Percentiles rank a stretch among this genome's conserved stretches.
Evolutionary conservation across 2,888 invertebrate species (phyloP).

Genomic region (Trachelus stipa): DNA sequence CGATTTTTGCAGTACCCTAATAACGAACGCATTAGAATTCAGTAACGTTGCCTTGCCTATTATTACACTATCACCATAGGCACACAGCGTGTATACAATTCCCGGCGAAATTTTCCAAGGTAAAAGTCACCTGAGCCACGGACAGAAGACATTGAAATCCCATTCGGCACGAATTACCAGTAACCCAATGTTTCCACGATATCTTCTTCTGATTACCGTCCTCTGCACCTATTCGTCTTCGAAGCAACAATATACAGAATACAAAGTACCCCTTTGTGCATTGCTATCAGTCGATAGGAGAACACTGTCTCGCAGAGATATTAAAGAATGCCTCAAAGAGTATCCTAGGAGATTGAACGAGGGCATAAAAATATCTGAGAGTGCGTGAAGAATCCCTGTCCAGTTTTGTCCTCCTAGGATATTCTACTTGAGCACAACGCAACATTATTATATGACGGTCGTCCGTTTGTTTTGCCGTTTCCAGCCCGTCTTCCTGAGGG

Average conservation of each 20-base stretch:
- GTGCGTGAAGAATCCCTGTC: not conserved
- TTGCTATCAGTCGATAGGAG: not conserved
- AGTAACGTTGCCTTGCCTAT: not conserved
- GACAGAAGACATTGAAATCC: not conserved
- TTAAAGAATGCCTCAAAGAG: not conserved
- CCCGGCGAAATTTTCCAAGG: not conserved
- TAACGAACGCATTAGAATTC: not conserved
- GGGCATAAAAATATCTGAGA: not conserved
- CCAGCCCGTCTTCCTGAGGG: conserved; percentile 84
- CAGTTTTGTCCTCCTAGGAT: not conserved
- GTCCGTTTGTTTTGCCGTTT: conserved; percentile 60
- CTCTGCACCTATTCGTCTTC: not conserved
- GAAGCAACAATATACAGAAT: not conserved
- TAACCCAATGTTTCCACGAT: not conserved
- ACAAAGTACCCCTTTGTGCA: not conserved
- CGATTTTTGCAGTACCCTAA: not conserved
- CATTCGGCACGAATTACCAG: not conserved
- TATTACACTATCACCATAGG: too few relatives aligned
- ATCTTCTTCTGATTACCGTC: not conserved
- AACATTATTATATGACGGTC: conserved; percentile 32
- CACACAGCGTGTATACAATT: not conserved
- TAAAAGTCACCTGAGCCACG: not conserved
- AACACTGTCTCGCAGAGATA: not conserved
- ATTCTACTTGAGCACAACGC: not conserved
- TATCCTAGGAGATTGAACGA: not conserved